A percentile compares a stretch with the other conserved stretches of the same genome.
These are phyloP conservation scores for Stenurella melanura DNA, from an alignment of 2,888 invertebrate genomes.

Conservation along the genomic window DNA sequence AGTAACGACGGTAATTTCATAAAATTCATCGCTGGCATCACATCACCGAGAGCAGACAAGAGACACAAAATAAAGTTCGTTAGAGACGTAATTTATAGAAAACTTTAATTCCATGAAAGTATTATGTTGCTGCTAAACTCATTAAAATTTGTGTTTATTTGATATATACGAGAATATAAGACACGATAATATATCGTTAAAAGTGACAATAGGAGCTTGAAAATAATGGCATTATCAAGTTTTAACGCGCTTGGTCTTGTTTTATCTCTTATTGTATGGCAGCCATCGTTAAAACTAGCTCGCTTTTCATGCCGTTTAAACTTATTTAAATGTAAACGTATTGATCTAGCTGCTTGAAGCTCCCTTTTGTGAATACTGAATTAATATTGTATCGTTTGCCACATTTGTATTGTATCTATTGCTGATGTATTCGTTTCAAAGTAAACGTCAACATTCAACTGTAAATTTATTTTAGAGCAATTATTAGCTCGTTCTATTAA, in stretches of 20 bases:
- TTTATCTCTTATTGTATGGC: neutral
- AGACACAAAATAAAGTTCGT: no score
- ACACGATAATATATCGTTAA: neutral
- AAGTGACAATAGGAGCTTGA: neutral
- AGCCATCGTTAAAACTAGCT: neutral
- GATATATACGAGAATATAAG: neutral
- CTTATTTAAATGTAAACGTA: neutral
- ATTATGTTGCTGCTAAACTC: neutral
- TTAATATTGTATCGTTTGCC: neutral
- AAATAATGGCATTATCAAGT: slow-evolving; percentile 3
- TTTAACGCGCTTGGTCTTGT: neutral
- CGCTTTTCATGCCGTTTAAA: neutral
- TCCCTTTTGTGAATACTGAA: neutral
- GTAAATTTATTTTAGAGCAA: no score
- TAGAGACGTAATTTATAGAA: neutral
- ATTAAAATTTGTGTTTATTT: neutral
- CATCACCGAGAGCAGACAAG: no score
- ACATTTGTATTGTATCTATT: neutral
- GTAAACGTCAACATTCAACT: no score
- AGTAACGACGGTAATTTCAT: no score
- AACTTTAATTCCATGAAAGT: neutral
- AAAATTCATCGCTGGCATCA: no score
- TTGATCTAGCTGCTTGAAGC: neutral
- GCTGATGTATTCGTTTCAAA: no score
- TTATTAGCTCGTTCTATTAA: no score